A percentile compares a stretch with the other conserved stretches of the same genome.
phyloP scores from a whole-genome alignment of 2,113 vertebrate species.

The Zosterops hypoxanthus region DNA sequence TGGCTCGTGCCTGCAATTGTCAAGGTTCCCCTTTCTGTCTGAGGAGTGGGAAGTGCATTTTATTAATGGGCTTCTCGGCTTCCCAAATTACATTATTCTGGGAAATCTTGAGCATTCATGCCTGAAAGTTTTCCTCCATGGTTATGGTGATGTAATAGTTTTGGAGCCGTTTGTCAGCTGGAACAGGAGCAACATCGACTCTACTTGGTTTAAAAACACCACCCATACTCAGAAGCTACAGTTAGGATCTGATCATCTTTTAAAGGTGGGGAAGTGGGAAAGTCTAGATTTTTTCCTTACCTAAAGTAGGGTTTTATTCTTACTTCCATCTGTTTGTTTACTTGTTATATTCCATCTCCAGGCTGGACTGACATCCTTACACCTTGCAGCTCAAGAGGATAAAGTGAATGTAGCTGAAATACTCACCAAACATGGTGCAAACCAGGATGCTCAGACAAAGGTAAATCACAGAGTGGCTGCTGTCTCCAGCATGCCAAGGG shows the following conservation, averaged over 20 bases:
- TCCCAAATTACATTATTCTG: neutral
- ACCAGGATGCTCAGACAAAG: constrained; percentile 94
- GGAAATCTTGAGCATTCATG: neutral
- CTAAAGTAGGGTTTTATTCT: neutral
- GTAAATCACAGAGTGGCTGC: constrained; percentile 58
- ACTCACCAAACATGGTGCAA: constrained; percentile 83
- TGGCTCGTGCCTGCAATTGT: neutral
- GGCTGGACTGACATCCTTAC: constrained; percentile 94
- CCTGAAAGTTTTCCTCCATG: neutral
- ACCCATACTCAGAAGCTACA: neutral
- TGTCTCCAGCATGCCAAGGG: neutral
- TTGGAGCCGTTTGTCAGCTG: neutral
- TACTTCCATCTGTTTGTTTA: neutral
- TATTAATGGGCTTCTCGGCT: neutral
- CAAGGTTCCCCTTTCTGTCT: neutral
- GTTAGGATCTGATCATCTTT: neutral
- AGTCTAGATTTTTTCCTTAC: neutral
- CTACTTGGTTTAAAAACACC: neutral
- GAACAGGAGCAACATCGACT: neutral
- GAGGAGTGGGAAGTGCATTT: neutral
- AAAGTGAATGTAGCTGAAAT: constrained; percentile 89
- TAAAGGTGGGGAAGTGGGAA: neutral
- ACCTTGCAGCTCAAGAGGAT: constrained; percentile 96
- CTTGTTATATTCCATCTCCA: constrained; percentile 43
- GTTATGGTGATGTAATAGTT: neutral